phyloP scores from a whole-genome alignment of 2,888 invertebrate genomes.

The Neoitamus cyanurus region DNA sequence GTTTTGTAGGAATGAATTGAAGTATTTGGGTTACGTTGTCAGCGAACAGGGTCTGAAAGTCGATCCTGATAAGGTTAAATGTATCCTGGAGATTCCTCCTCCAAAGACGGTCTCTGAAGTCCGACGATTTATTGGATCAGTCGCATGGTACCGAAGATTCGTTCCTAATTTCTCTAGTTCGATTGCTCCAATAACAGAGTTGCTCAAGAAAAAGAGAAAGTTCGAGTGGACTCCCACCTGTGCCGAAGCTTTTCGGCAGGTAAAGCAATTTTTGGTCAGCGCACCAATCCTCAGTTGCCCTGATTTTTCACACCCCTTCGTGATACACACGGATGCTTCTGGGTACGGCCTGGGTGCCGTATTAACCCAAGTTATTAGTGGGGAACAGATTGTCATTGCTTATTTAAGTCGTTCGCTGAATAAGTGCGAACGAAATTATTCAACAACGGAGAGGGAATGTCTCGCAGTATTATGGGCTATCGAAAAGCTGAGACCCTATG shows the following conservation, averaged over 20 bases:
- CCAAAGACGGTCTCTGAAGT: slow-evolving; percentile 35
- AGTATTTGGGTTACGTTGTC: slow-evolving; percentile 46
- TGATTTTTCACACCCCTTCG: slow-evolving; percentile 28
- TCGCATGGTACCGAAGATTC: slow-evolving; percentile 47
- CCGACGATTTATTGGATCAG: slow-evolving; percentile 42
- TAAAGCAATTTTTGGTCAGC: neutral
- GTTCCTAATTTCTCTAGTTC: slow-evolving; percentile 33
- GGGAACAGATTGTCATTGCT: slow-evolving; percentile 43
- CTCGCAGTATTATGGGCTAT: slow-evolving; percentile 47
- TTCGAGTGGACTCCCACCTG: slow-evolving; percentile 18
- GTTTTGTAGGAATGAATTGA: slow-evolving; percentile 39
- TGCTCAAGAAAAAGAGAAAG: slow-evolving; percentile 38
- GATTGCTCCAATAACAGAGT: slow-evolving; percentile 20
- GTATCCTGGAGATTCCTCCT: slow-evolving; percentile 40
- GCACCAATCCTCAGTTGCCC: neutral
- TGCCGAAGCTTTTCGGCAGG: neutral
- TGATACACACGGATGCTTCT: slow-evolving; percentile 48
- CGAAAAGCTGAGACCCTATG: slow-evolving; percentile 48
- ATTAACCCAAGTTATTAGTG: slow-evolving; percentile 32
- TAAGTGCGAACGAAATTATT: neutral
- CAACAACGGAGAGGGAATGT: slow-evolving; percentile 44
- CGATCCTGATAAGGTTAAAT: slow-evolving; percentile 47
- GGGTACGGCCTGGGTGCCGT: slow-evolving; percentile 48
- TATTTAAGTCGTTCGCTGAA: slow-evolving; percentile 42
- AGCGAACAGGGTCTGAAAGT: slow-evolving; percentile 28